phyloP scores from a whole-genome alignment of 2,113 vertebrate species.

The Rhinichthys klamathensis region DNA sequence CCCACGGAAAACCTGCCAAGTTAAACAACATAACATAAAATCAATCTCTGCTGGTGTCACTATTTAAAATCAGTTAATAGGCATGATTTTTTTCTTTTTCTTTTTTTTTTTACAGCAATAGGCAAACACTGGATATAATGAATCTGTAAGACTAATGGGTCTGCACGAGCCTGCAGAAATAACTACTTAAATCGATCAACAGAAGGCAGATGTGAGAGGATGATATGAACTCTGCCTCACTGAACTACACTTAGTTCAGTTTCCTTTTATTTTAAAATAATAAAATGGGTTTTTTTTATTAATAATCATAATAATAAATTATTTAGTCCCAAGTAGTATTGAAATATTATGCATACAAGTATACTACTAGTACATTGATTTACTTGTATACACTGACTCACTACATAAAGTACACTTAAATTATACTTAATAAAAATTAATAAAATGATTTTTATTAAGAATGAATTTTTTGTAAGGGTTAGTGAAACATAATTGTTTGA shows the following conservation, averaged over 20 bases:
- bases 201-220: background rate
- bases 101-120: constrained; percentile 14
- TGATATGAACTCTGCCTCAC: background rate
- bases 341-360: too few species aligned
- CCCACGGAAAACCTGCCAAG: background rate
- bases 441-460: background rate
- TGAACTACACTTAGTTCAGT: background rate
- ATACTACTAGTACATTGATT: too few species aligned
- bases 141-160: background rate
- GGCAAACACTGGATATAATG: background rate
- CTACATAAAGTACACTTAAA: too few species aligned
- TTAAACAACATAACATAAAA: constrained; percentile 8
- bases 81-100: background rate
- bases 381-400: too few species aligned
- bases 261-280: background rate
- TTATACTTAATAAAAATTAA: too few species aligned
- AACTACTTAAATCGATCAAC: background rate
- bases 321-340: too few species aligned
- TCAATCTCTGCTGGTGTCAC: constrained; percentile 27
- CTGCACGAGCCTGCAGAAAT: background rate
- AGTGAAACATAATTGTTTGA: too few species aligned
- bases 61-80: background rate
- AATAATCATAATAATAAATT: background rate
- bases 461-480: too few species aligned
- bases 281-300: background rate